Conservation (phyloP, 2,888 invertebrate genomes). For the Eupithecia abbreviata region DNA sequence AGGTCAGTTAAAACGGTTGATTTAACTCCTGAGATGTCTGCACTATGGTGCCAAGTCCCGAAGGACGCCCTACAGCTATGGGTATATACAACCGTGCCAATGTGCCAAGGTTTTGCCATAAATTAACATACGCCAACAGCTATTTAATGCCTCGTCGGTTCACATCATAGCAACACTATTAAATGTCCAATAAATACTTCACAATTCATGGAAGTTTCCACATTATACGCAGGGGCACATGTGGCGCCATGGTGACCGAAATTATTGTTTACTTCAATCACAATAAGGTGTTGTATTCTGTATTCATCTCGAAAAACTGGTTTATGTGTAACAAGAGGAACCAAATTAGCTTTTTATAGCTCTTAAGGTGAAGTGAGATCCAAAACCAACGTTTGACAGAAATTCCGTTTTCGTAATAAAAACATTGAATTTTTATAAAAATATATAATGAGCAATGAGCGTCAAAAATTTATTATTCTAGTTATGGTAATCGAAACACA, state of each 20-base stretch:
- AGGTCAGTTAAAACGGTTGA: conserved; percentile 24
- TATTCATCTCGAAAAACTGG: not conserved
- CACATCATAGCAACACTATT: conserved; percentile 25
- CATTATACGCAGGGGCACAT: not conserved
- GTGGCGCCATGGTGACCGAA: conserved; percentile 20
- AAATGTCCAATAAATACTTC: conserved; percentile 22
- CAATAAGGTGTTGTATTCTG: not conserved
- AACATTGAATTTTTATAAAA: too few relatives aligned
- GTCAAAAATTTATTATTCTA: too few relatives aligned
- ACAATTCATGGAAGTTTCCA: conserved; percentile 30
- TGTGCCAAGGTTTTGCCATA: conserved; percentile 32
- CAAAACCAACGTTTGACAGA: too few relatives aligned
- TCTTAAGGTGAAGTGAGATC: not conserved
- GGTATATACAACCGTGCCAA: conserved; percentile 24
- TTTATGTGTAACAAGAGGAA: not conserved
- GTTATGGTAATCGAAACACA: too few relatives aligned
- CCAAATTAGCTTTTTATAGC: not conserved
- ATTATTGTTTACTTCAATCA: conserved; percentile 16
- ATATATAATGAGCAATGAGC: too few relatives aligned
- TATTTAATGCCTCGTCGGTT: conserved; percentile 23
- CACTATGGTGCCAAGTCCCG: conserved; percentile 24
- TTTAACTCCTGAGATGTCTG: conserved; percentile 2
- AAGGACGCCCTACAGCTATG: conserved; percentile 26
- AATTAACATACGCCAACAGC: conserved; percentile 28
- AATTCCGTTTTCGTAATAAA: too few relatives aligned